Evolutionary conservation across 2,113 vertebrate genomes (phyloP), one percentile per base, ranked within the genome.

Genomic region (Eleginops maclovinus): DNA sequence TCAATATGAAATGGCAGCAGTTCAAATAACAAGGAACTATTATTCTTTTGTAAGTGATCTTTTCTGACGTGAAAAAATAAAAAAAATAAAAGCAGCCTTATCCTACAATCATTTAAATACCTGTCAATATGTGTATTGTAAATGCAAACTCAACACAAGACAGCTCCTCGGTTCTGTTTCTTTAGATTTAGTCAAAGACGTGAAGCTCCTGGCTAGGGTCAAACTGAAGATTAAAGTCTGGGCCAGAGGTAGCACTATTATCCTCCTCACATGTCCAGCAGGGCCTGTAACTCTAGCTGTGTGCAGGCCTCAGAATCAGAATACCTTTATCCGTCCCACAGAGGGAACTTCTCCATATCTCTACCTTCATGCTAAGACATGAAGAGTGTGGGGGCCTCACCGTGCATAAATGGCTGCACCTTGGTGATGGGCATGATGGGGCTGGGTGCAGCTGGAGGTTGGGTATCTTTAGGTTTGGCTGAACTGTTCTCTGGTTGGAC

Each of bases 371-470:
- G 11, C 14, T 28, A 26, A 11, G 16, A 16, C 7, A n/a, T 17
- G 15, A 2, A 49, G 5, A 13, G 22, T 24, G 24, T 13, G n/a
- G 12, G 44, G 8, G n/a, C 28, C 77, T 91, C 88, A 95, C 94
- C 94, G 19, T 69, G 67, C 1, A 93, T 59, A 44, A 95, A 94
- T 6, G 94, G 93, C 71, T 95, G 94, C 75, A 95, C 93, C 84
- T 94, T 95, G 71, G 93, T 94, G 70, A 94, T 47, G 2, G 92
- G 92, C 91, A 94, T 93, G 54, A 68, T 76, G 0, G 84, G 81
- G 60, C 77, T 84, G 61, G 86, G 68, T 46, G 82, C 72, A n/a
- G 60, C 44, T 4, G 74, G 60, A 53, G 65, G 46, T 6, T 43
- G 80, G 53, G 40, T 26, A 2, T 87, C 81, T 44, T 78, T 28